phyloP scores from a whole-genome alignment of 2,113 vertebrate species.

The Gnathonemus echidnorhynchus region DNA sequence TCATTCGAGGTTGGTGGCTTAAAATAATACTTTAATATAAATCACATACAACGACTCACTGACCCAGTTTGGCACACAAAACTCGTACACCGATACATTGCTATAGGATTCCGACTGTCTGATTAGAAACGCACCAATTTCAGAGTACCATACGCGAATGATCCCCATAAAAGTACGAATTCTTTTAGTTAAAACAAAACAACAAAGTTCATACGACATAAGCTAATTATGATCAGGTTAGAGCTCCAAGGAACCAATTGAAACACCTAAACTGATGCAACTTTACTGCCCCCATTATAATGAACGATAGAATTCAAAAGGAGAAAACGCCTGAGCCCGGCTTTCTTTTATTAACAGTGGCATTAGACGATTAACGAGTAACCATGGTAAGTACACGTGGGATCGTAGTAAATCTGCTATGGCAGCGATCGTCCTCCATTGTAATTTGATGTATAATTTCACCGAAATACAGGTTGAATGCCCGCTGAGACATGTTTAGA shows the following conservation, averaged over 20 bases:
- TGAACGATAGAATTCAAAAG: not conserved
- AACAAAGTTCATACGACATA: not conserved
- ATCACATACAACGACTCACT: not conserved
- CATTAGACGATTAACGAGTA: not conserved
- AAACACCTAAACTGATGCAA: not conserved
- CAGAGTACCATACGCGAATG: too few relatives aligned
- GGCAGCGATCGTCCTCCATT: not conserved
- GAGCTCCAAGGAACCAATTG: not conserved
- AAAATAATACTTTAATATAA: not conserved
- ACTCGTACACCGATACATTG: too few relatives aligned
- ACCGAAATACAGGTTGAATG: not conserved
- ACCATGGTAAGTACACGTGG: not conserved
- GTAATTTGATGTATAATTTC: not conserved
- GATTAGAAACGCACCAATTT: too few relatives aligned
- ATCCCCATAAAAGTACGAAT: not conserved
- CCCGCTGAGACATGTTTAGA: not conserved
- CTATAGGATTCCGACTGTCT: too few relatives aligned
- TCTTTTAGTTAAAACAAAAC: not conserved
- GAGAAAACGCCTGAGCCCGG: not conserved
- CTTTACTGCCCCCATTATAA: not conserved
- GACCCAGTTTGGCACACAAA: not conserved
- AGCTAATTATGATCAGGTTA: not conserved
- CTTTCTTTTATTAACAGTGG: not conserved
- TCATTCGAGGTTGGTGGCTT: not conserved
- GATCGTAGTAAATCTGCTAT: not conserved